These are phyloP conservation scores for Aphidius gifuensis DNA, from an alignment of 1,140 invertebrate species.

Conservation along the genomic window DNA sequence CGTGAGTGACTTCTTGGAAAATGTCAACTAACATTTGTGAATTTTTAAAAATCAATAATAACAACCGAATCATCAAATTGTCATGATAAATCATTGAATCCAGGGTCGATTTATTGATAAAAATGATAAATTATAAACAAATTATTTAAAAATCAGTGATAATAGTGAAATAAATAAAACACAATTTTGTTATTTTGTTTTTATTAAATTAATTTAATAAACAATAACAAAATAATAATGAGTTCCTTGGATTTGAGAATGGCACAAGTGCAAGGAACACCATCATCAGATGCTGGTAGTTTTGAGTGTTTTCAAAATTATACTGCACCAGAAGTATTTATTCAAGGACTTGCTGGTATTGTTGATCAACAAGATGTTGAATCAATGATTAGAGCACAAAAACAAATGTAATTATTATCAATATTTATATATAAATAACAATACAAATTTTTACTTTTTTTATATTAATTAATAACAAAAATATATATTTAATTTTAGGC, in stretches of 20 bases:
- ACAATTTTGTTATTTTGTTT: too few relatives aligned
- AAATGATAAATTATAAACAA: too few relatives aligned
- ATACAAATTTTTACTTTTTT: constrained; percentile 5
- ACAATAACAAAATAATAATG: too few relatives aligned
- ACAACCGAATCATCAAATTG: not conserved
- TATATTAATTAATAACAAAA: constrained; percentile 15
- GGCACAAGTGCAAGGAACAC: constrained; percentile 55
- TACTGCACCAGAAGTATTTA: constrained; percentile 84
- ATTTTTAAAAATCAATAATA: too few relatives aligned
- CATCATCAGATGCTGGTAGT: constrained; percentile 65
- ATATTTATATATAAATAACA: constrained; percentile 6
- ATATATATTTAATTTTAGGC: constrained; percentile 63
- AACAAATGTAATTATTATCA: constrained; percentile 74
- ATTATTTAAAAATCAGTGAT: too few relatives aligned
- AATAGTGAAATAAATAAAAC: too few relatives aligned
- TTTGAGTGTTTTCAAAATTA: constrained; percentile 86
- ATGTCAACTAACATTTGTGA: too few relatives aligned
- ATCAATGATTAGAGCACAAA: constrained; percentile 85
- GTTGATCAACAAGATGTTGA: constrained; percentile 89
- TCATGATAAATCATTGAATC: not conserved
- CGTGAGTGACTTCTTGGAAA: too few relatives aligned
- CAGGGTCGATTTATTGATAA: too few relatives aligned
- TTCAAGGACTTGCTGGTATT: constrained; percentile 84
- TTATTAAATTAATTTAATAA: not conserved
- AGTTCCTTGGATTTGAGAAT: constrained; percentile 24